Base-by-base conservation (phyloP, 2,797 vertebrate genomes). In the Schizothorax lantsangensis region DNA sequence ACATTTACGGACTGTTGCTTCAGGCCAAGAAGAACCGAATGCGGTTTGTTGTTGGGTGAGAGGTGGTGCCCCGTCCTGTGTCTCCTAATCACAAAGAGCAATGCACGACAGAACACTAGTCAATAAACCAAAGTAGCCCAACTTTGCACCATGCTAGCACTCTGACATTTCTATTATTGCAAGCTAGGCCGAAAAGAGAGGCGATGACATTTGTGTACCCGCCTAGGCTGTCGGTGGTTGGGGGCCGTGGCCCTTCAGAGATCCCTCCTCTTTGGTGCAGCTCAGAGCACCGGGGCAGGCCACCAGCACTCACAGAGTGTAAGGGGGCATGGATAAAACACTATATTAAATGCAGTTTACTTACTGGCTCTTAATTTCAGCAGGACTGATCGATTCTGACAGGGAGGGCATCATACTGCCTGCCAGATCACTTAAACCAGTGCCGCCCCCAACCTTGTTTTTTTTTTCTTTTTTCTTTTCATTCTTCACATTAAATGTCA, bases 321-420 rank as follows among this genome's bases (percentile, higher is more conserved):
- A 93, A 92, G 54, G 81, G 83, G 87, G 90, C 90, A 91, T 92
- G 93, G 92, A 93, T 95, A 93, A 95, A 94, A 94, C 94, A 95
- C 93, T 92, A 93, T 92, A 95, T 95, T 95, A 95, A 93, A 93
- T 94, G 92, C 93, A 94, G 95, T 96, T 95, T 95, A 93, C 93
- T 95, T 94, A 94, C 93, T 92, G 92, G 91, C 92, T 94, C 93
- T 95, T 95, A 95, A 95, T 95, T 96, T 95, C 93, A 95, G 94
- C 91, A 91, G 92, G 94, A 93, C 92, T 95, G 95, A 96, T 96
- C 94, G 95, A 95, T 95, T 93, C 94, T 95, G 95, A 96, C 95
- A 95, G 95, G 84, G 92, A 94, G 95, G 95, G 94, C 95, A 95
- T 92, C 92, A 90, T 93, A 92, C 93, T 88, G 93, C 93, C 93